Conservation (phyloP, 1,140 invertebrate genomes). For the Leguminivora glycinivorella region DNA sequence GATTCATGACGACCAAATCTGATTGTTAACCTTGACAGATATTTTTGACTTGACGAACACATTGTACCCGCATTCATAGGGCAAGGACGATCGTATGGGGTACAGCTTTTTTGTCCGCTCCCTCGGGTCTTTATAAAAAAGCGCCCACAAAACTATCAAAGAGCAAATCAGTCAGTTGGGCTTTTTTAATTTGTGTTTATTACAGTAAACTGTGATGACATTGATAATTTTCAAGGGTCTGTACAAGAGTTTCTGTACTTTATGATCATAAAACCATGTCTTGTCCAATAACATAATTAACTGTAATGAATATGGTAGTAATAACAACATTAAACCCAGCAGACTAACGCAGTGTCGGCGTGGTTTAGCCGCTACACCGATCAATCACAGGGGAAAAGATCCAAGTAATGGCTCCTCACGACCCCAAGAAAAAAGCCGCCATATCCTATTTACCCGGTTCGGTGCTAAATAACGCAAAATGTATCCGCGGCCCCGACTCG, state of each 20-base stretch:
- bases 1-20: slow-evolving; percentile 36
- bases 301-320: background rate
- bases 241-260: no score
- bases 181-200: no score
- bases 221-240: no score
- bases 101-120: background rate
- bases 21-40: slow-evolving; percentile 48
- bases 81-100: background rate
- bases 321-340: slow-evolving; percentile 1
- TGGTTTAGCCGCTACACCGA: slow-evolving; percentile 36
- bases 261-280: no score
- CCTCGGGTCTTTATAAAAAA: background rate
- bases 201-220: no score
- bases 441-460: slow-evolving; percentile 55
- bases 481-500: slow-evolving; percentile 40
- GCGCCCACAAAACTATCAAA: slow-evolving; percentile 8
- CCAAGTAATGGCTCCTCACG: slow-evolving; percentile 61
- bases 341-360: background rate
- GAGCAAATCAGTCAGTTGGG: background rate
- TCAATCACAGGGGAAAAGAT: slow-evolving; percentile 62
- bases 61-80: slow-evolving; percentile 17
- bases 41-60: slow-evolving; percentile 45
- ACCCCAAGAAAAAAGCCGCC: slow-evolving; percentile 53
- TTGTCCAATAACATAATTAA: background rate
- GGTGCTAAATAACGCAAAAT: slow-evolving; percentile 62